Evolutionary conservation across 2,888 invertebrate genomes (phyloP), one percentile per base, ranked within the genome.

Genomic region (Neuroscelio doddi): DNA sequence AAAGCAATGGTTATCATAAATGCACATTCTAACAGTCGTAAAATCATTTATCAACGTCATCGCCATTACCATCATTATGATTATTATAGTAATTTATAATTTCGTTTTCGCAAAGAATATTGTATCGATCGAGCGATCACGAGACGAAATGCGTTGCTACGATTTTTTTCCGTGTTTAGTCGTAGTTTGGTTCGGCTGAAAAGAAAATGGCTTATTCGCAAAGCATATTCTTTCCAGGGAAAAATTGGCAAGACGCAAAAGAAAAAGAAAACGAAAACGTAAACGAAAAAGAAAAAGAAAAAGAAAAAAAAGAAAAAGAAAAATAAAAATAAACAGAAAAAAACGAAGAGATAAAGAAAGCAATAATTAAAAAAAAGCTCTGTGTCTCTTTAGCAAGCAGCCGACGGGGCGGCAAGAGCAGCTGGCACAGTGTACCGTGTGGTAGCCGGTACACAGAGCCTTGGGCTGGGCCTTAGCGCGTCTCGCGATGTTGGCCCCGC

Each of bases 351-450:
- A 12, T 16, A 14, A 16, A 15, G 21, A 24, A 58, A 58, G 47
- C 16, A 62, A 41, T 52, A 59, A 68, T 65, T 61, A 65, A 65
- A 65, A 47, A 52, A 38, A 56, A 62, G 61, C 66, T 70, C 68
- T 71, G 74, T 81, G 76, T 80, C 80, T 83, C 84, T 85, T 10
- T 86, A 92, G 92, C 90, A 89, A 85, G 91, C 92, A 80, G 92
- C 92, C 81, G 92, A 92, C 87, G 90, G 91, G 84, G 90, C 92
- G 87, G 93, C 92, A 79, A 88, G 93, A 84, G 91, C 92, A 77
- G 92, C 92, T 67, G 93, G 92, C 80, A 90, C 90, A 78, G 90
- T 92, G 80, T 92, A 91, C 88, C 89, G 93, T 68, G 90, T 93
- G 86, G 90, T 92, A 81, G 91, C 92, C 75, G 90, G 90, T 82